phyloP scores from a whole-genome alignment of 2,797 vertebrate genomes.

The Periophthalmus magnuspinnatus region DNA sequence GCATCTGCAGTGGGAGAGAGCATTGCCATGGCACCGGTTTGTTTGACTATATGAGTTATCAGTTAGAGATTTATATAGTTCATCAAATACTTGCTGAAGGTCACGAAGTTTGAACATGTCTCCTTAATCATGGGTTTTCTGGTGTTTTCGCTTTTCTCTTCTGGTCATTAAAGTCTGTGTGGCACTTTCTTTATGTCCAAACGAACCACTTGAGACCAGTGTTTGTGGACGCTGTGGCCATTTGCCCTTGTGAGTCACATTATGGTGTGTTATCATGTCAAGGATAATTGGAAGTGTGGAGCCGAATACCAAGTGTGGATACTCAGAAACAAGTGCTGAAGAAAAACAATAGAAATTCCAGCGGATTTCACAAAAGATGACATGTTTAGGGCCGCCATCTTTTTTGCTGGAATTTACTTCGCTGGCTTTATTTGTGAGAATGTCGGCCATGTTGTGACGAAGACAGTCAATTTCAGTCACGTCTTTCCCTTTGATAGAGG shows the following conservation, averaged over 20 bases:
- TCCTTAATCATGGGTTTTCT: neutral
- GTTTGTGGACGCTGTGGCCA: constrained; percentile 51
- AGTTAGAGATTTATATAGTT: constrained; percentile 21
- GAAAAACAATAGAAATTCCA: constrained; percentile 48
- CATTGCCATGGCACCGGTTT: constrained; percentile 2
- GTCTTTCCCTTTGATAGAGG: too few species aligned
- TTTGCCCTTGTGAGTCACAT: constrained; percentile 78
- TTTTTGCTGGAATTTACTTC: neutral
- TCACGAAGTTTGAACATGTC: constrained; percentile 15
- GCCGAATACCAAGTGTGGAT: constrained; percentile 71
- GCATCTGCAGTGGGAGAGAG: neutral
- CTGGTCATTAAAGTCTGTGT: constrained; percentile 6
- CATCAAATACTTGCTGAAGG: constrained; percentile 17
- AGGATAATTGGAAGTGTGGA: constrained; percentile 78
- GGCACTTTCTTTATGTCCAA: constrained; percentile 2
- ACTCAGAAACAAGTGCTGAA: constrained; percentile 49
- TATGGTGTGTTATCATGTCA: constrained; percentile 78
- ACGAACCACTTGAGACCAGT: constrained; percentile 41
- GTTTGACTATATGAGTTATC: neutral
- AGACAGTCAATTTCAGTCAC: too few species aligned
- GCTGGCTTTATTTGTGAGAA: neutral
- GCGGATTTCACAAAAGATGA: constrained; percentile 23
- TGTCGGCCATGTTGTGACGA: too few species aligned
- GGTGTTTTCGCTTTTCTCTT: neutral
- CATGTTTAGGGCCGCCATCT: constrained; percentile 3